A percentile compares a stretch with the other conserved stretches of the same genome.
phyloP scores from a whole-genome alignment of 2,888 invertebrate genomes.

The Drosophila falleni region DNA sequence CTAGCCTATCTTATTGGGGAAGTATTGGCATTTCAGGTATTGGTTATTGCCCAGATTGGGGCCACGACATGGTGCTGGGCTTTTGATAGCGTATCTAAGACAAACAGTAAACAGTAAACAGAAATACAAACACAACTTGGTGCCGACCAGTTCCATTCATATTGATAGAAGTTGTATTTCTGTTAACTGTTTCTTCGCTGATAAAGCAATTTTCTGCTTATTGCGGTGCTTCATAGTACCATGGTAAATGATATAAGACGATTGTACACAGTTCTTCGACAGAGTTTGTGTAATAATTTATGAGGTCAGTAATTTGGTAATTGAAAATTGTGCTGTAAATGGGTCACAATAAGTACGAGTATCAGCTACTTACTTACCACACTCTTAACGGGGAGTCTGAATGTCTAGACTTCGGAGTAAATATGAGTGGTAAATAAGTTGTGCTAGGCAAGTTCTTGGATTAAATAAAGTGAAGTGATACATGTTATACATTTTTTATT shows the following conservation, averaged over 20 bases:
- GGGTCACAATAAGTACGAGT: conserved; percentile 45
- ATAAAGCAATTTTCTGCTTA: conserved; percentile 49
- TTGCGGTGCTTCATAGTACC: conserved; percentile 14
- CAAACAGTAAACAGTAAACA: conserved; percentile 42
- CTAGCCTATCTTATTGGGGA: conserved; percentile 34
- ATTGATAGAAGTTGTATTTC: conserved; percentile 32
- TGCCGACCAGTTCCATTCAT: conserved; percentile 36
- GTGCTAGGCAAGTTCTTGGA: neutral
- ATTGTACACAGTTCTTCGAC: conserved; percentile 14
- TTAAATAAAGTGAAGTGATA: neutral
- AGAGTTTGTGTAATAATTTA: conserved; percentile 52
- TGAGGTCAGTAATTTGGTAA: conserved; percentile 76
- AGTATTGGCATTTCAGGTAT: conserved; percentile 32
- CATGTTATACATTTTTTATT: neutral
- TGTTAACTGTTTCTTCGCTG: conserved; percentile 50
- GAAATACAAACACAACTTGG: conserved; percentile 13
- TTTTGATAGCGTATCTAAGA: conserved; percentile 67
- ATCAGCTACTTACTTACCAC: conserved; percentile 11
- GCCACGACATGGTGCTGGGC: conserved; percentile 25
- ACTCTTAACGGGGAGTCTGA: conserved; percentile 28
- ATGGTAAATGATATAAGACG: conserved; percentile 36
- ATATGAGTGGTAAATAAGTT: conserved; percentile 8
- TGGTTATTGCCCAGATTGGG: conserved; percentile 51
- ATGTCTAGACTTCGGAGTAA: conserved; percentile 40
- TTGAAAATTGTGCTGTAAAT: conserved; percentile 61